Percentiles rank a stretch among this genome's conserved stretches.
phyloP scores from a whole-genome alignment of 2,888 invertebrate genomes.

The Hartigia nigra region DNA sequence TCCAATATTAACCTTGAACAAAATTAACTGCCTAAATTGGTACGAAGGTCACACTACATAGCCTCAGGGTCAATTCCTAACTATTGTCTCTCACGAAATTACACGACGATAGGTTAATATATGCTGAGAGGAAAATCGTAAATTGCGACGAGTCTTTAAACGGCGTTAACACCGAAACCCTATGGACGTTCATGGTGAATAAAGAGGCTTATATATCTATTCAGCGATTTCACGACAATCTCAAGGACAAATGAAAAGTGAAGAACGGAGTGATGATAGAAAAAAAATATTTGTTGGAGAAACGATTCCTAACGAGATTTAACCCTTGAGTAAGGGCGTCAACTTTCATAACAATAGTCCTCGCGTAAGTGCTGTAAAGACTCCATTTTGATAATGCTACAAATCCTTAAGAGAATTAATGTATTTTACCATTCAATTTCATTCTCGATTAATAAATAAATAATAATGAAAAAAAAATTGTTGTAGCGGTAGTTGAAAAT shows the following conservation, averaged over 20 bases:
- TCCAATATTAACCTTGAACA: neutral
- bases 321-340: no score
- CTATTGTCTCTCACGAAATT: neutral
- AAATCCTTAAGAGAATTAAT: no score
- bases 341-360: no score
- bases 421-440: no score
- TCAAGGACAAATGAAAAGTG: no score
- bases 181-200: neutral
- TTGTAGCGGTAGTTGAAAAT: no score
- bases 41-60: neutral
- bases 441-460: no score
- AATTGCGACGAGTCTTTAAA: neutral
- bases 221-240: neutral
- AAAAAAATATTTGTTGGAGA: neutral
- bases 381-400: no score
- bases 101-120: neutral
- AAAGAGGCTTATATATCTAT: neutral
- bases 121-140: neutral
- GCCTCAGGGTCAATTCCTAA: neutral
- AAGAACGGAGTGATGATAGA: neutral
- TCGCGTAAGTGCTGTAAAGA: no score
- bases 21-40: neutral
- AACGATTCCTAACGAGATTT: neutral
- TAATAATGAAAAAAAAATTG: no score
- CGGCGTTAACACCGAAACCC: neutral